A percentile compares a stretch with the other conserved stretches of the same genome.
Evolutionary conservation across 2,797 vertebrate species (phyloP).

Genomic region (Echiichthys vipera): DNA sequence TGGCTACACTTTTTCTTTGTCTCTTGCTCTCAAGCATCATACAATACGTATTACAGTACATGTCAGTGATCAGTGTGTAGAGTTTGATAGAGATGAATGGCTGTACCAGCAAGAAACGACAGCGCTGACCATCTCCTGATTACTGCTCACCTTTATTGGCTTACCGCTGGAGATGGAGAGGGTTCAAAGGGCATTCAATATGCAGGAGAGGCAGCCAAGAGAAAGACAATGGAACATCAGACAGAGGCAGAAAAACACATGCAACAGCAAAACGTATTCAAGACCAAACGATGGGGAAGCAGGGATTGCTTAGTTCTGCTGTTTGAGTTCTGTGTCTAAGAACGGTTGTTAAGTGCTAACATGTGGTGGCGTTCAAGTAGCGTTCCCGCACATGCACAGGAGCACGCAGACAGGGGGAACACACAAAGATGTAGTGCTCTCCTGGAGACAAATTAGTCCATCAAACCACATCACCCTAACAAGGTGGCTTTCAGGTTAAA

Average conservation of each 20-base stretch:
- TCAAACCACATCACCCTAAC: slow-evolving; percentile 70
- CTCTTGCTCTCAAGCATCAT: slow-evolving; percentile 19
- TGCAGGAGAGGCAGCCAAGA: slow-evolving; percentile 27
- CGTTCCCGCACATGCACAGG: slow-evolving; percentile 1
- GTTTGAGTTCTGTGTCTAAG: slow-evolving; percentile 23
- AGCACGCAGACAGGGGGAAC: not conserved
- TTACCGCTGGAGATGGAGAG: slow-evolving; percentile 58
- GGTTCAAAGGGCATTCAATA: slow-evolving; percentile 71
- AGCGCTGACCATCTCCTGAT: slow-evolving; percentile 78
- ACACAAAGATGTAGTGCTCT: slow-evolving; percentile 41
- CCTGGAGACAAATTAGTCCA: slow-evolving; percentile 66
- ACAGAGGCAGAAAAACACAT: slow-evolving; percentile 37
- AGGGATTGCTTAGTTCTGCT: slow-evolving; percentile 26
- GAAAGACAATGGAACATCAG: slow-evolving; percentile 24
- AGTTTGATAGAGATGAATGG: slow-evolving; percentile 71
- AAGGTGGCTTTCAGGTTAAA: slow-evolving; percentile 70
- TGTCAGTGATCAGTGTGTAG: slow-evolving; percentile 53
- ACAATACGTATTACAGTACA: slow-evolving; percentile 21
- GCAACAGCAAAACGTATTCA: slow-evolving; percentile 10
- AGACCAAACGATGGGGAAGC: slow-evolving; percentile 6
- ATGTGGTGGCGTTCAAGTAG: slow-evolving; percentile 7
- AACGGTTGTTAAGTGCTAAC: slow-evolving; percentile 28
- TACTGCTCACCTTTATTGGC: slow-evolving; percentile 77
- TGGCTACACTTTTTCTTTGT: slow-evolving; percentile 11
- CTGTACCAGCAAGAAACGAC: slow-evolving; percentile 57